These are phyloP conservation scores for Channa maculata DNA, from an alignment of 2,113 vertebrate genomes.

Conservation along the genomic window DNA sequence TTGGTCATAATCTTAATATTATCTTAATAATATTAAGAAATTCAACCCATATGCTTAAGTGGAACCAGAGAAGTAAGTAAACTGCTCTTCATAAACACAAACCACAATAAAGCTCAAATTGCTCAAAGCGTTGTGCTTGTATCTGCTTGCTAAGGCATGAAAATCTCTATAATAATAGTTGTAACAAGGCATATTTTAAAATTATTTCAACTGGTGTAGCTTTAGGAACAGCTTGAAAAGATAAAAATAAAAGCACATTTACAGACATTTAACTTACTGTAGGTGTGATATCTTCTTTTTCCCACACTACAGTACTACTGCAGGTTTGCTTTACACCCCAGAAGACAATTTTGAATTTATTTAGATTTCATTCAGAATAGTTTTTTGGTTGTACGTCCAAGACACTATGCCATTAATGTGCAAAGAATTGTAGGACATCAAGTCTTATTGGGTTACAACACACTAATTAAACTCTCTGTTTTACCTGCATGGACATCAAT, in stretches of 20 bases:
- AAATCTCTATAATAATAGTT: not conserved
- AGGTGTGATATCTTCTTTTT: no score
- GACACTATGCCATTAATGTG: not conserved
- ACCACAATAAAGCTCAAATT: not conserved
- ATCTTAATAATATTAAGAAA: not conserved
- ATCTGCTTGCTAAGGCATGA: conserved; percentile 9
- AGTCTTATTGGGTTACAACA: not conserved
- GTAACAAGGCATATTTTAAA: not conserved
- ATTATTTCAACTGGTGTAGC: conserved; percentile 23
- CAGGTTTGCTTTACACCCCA: not conserved
- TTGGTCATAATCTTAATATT: not conserved
- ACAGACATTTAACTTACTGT: not conserved
- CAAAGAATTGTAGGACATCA: not conserved
- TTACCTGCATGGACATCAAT: not conserved
- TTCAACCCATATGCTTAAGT: not conserved
- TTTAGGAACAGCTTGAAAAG: not conserved
- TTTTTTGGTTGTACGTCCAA: not conserved
- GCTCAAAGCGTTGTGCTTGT: not conserved
- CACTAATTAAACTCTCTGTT: not conserved
- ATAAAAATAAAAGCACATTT: conserved; percentile 21
- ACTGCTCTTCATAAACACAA: not conserved
- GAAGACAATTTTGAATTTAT: not conserved
- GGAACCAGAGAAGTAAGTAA: not conserved
- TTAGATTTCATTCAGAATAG: not conserved
- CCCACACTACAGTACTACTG: not conserved